Evolutionary conservation across 2,113 vertebrate genomes (phyloP).

Genomic region (Apodemus sylvaticus): DNA sequence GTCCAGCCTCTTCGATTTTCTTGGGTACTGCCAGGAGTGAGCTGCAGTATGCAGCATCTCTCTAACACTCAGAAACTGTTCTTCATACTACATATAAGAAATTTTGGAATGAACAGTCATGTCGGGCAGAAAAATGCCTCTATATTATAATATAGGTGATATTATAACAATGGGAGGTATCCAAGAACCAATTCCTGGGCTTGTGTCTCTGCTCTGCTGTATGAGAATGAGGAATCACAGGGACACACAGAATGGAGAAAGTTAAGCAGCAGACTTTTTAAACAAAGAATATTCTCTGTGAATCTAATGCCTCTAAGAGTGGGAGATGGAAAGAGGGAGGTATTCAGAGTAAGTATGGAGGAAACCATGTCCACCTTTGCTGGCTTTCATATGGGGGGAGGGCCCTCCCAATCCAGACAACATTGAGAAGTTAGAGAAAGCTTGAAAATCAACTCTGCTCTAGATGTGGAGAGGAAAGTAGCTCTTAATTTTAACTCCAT

Average conservation of each 20-base stretch:
- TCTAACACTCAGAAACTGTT: neutral
- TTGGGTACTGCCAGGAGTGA: neutral
- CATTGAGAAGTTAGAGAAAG: neutral
- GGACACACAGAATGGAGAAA: neutral
- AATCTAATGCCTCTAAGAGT: neutral
- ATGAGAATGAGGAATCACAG: neutral
- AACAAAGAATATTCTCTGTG: neutral
- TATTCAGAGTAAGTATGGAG: neutral
- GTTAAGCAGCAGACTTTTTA: neutral
- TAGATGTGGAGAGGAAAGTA: neutral
- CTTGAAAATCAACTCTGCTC: neutral
- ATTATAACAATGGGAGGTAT: neutral
- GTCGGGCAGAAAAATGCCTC: neutral
- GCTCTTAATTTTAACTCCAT: neutral
- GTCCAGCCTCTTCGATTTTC: neutral
- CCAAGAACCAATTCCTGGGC: neutral
- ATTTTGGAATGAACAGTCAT: neutral
- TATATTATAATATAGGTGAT: neutral
- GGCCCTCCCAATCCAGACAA: accelerated
- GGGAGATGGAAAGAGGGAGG: neutral
- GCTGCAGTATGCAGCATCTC: neutral
- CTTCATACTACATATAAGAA: neutral
- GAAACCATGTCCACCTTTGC: accelerated
- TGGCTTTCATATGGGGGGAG: neutral
- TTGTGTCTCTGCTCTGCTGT: neutral